Conservation (phyloP, 2,797 vertebrate species). For the Micromesistius poutassou region DNA sequence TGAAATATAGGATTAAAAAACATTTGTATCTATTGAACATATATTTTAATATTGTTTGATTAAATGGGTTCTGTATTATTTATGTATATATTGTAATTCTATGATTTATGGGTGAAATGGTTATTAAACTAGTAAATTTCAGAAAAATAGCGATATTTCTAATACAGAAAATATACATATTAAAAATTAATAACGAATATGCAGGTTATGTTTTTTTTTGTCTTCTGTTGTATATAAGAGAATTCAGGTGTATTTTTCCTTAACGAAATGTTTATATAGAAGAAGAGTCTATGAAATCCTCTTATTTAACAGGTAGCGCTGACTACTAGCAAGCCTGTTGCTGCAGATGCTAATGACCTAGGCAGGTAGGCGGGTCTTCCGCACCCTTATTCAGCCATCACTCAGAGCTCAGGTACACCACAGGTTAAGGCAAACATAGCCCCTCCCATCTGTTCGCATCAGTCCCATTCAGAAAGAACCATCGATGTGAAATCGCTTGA, state of each 20-base stretch:
- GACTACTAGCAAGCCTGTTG: slow-evolving; percentile 57
- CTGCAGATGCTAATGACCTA: slow-evolving; percentile 55
- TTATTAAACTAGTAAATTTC: slow-evolving; percentile 74
- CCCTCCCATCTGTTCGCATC: slow-evolving; percentile 34
- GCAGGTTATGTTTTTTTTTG: slow-evolving; percentile 76
- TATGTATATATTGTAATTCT: slow-evolving; percentile 84
- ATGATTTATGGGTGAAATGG: slow-evolving; percentile 73
- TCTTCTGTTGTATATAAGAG: slow-evolving; percentile 80
- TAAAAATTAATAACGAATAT: slow-evolving; percentile 84
- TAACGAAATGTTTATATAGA: slow-evolving; percentile 71
- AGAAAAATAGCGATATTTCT: slow-evolving; percentile 86
- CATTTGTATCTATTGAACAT: slow-evolving; percentile 86
- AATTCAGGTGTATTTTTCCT: slow-evolving; percentile 76
- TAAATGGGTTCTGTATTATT: slow-evolving; percentile 80
- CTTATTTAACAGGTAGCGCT: slow-evolving; percentile 67
- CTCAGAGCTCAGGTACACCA: slow-evolving; percentile 74
- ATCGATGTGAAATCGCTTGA: slow-evolving; percentile 48
- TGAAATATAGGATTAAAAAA: slow-evolving; percentile 67
- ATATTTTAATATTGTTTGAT: slow-evolving; percentile 90
- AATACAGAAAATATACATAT: slow-evolving; percentile 82
- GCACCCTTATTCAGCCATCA: slow-evolving; percentile 63
- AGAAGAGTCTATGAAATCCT: slow-evolving; percentile 66
- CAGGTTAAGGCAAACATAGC: slow-evolving; percentile 57
- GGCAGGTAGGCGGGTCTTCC: slow-evolving; percentile 44
- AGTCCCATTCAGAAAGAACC: slow-evolving; percentile 37